Conservation (phyloP, 2,797 vertebrate genomes). For the Podargus strigoides region DNA sequence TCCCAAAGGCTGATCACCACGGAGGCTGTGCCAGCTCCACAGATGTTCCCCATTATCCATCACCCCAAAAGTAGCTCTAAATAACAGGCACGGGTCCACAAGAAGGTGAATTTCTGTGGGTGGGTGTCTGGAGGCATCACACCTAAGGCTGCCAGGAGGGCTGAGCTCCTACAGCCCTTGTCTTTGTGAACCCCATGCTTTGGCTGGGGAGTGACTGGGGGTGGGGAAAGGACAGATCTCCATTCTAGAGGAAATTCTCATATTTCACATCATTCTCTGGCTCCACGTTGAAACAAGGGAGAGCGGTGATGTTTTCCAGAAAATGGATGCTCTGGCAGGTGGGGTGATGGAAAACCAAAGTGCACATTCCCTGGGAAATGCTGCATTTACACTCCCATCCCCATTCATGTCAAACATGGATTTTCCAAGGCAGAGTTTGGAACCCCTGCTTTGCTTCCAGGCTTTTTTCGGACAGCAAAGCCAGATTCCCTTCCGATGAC, state of each 20-base stretch:
- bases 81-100: rapidly evolving
- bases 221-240: not conserved
- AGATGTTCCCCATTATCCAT: not conserved
- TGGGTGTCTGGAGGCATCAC: not conserved
- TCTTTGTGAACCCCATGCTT: rapidly evolving
- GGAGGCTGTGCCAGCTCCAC: not conserved
- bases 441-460: not conserved
- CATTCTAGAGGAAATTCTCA: not conserved
- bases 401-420: not conserved
- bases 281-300: not conserved
- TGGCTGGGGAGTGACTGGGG: not conserved
- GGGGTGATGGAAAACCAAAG: not conserved
- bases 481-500: rapidly evolving
- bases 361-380: not conserved
- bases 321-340: not conserved
- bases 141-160: too few relatives aligned
- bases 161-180: not conserved
- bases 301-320: rapidly evolving
- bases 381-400: not conserved
- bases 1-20: not conserved
- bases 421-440: not conserved
- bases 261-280: not conserved
- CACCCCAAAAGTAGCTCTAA: not conserved
- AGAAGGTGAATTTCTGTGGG: not conserved
- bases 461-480: not conserved